phyloP scores from a whole-genome alignment of 1,140 invertebrate genomes.

The Drosophila dunni region DNA sequence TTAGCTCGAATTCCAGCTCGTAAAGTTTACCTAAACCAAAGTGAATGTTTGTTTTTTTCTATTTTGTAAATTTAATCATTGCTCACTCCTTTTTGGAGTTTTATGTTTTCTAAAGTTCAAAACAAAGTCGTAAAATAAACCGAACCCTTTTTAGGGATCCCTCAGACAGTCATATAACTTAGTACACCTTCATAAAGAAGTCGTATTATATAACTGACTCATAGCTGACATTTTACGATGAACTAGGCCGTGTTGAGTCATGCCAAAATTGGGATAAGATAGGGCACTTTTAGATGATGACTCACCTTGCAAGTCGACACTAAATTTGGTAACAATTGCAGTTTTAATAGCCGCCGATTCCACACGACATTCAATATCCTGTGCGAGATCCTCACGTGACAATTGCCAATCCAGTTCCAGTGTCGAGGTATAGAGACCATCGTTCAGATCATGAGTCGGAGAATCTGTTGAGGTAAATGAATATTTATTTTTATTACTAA shows the following conservation, averaged over 20 bases:
- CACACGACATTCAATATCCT: slow-evolving; percentile 91
- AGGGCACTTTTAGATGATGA: slow-evolving; percentile 3
- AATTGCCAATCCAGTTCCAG: slow-evolving; percentile 89
- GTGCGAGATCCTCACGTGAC: slow-evolving; percentile 90
- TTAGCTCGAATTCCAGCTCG: background rate
- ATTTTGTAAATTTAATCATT: background rate
- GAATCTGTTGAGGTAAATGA: slow-evolving; percentile 60
- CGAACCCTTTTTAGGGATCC: slow-evolving; percentile 24
- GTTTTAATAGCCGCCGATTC: slow-evolving; percentile 89
- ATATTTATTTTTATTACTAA: slow-evolving; percentile 10
- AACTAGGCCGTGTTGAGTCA: slow-evolving; percentile 25
- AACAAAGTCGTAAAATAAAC: slow-evolving; percentile 52
- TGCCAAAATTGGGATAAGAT: slow-evolving; percentile 6
- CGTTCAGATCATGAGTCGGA: slow-evolving; percentile 83
- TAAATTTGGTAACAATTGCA: slow-evolving; percentile 85
- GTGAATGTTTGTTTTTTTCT: background rate
- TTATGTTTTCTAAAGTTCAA: slow-evolving; percentile 45
- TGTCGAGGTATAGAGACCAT: slow-evolving; percentile 88
- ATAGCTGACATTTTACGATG: slow-evolving; percentile 10
- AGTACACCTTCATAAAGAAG: slow-evolving; percentile 43
- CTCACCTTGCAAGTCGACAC: slow-evolving; percentile 92
- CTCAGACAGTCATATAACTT: slow-evolving; percentile 38
- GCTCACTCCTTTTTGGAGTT: background rate
- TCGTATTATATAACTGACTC: slow-evolving; percentile 33
- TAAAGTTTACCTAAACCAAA: background rate